These are phyloP conservation scores for Marmota monax DNA, from an alignment of 2,113 vertebrate species.

Conservation along the genomic window DNA sequence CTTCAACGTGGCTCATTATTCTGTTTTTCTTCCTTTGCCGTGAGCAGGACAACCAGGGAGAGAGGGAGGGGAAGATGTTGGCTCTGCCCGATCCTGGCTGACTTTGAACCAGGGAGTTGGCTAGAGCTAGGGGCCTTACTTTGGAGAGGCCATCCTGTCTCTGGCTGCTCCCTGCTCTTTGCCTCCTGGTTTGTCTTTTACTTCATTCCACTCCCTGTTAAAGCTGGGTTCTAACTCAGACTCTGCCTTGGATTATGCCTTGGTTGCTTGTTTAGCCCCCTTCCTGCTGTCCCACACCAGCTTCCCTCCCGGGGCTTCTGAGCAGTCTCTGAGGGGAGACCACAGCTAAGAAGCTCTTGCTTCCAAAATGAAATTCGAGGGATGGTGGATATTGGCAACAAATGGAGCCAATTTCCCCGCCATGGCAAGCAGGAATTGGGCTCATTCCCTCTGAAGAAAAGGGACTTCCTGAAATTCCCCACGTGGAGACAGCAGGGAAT, in stretches of 20 bases:
- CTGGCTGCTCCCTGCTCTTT: background rate
- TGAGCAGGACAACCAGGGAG: constrained; percentile 49
- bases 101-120: constrained; percentile 60
- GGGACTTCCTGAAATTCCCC: background rate
- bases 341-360: background rate
- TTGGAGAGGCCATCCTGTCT: constrained; percentile 24
- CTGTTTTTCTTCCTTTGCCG: constrained; percentile 76
- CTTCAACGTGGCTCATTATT: constrained; percentile 68
- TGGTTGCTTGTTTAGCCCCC: constrained; percentile 10
- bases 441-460: constrained; percentile 31
- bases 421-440: background rate
- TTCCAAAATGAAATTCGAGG: constrained; percentile 13
- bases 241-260: background rate
- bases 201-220: constrained; percentile 40
- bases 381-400: background rate
- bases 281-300: constrained; percentile 31
- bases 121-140: constrained; percentile 65
- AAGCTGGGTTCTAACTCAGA: constrained; percentile 63
- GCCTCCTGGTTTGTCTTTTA: background rate
- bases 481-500: background rate
- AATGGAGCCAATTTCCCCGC: background rate
- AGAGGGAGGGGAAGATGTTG: constrained; percentile 3
- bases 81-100: background rate
- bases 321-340: background rate
- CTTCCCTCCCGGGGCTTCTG: constrained; percentile 63